Conservation (phyloP, 2,113 vertebrate species). For the Platichthys stellatus region DNA sequence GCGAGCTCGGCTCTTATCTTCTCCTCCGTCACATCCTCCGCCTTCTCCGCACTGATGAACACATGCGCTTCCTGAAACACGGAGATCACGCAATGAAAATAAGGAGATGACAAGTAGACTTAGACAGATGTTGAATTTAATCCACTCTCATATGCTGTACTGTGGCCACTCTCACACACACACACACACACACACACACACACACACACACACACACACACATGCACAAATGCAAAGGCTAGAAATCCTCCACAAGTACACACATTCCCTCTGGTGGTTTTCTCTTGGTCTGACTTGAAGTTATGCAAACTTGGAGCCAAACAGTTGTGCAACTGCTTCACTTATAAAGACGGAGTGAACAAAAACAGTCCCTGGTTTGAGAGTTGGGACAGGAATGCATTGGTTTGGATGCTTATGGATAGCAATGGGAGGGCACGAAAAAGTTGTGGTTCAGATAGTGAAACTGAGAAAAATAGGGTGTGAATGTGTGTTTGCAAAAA, state of each 20-base stretch:
- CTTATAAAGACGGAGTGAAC: slow-evolving; percentile 50
- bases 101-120: slow-evolving; percentile 25
- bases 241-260: slow-evolving; percentile 35
- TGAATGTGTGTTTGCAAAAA: slow-evolving; percentile 5
- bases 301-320: slow-evolving; percentile 63
- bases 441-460: not conserved
- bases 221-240: not conserved
- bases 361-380: slow-evolving; percentile 51
- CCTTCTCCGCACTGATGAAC: slow-evolving; percentile 76
- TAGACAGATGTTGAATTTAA: slow-evolving; percentile 45
- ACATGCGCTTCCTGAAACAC: slow-evolving; percentile 79
- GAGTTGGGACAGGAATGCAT: slow-evolving; percentile 48
- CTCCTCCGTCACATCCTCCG: slow-evolving; percentile 82
- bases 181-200: not conserved
- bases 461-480: not conserved
- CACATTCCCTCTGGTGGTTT: slow-evolving; percentile 52
- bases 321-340: slow-evolving; percentile 69
- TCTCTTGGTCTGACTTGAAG: slow-evolving; percentile 52
- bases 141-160: slow-evolving; percentile 21
- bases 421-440: not conserved
- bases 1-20: slow-evolving; percentile 70
- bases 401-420: slow-evolving; percentile 46
- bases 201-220: too few relatives aligned
- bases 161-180: slow-evolving; percentile 8
- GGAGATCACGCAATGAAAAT: slow-evolving; percentile 25